A percentile compares a stretch with the other conserved stretches of the same genome.
These are phyloP conservation scores for Toxostoma redivivum DNA, from an alignment of 2,113 vertebrate species.

Conservation along the genomic window DNA sequence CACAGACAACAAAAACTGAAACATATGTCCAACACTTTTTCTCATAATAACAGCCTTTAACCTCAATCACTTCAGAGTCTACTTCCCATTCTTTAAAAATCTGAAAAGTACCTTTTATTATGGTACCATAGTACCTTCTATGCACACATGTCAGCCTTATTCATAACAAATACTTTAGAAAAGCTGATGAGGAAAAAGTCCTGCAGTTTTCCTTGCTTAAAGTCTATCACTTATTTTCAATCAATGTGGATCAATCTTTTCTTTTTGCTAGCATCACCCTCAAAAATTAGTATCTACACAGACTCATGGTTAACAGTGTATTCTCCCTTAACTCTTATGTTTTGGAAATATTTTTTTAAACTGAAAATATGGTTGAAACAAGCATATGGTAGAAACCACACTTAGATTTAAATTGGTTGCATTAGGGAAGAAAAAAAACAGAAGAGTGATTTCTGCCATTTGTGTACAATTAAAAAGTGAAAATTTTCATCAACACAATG, in stretches of 20 bases:
- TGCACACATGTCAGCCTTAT: background rate
- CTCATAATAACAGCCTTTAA: background rate
- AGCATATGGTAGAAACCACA: constrained; percentile 73
- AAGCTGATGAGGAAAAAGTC: background rate
- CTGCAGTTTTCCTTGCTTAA: background rate
- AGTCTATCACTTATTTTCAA: background rate
- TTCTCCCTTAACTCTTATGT: constrained; percentile 59
- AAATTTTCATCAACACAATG: constrained; percentile 59
- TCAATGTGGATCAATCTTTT: background rate
- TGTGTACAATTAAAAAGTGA: constrained; percentile 46
- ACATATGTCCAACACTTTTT: background rate
- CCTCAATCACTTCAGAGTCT: background rate
- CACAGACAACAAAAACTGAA: background rate
- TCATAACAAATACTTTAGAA: background rate
- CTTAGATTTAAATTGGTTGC: constrained; percentile 73
- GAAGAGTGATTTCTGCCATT: constrained; percentile 57
- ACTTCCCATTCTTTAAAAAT: background rate
- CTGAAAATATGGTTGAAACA: constrained; percentile 63
- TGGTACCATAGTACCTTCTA: background rate
- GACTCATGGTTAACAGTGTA: constrained; percentile 46
- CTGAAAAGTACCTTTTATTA: background rate
- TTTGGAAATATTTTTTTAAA: constrained; percentile 68
- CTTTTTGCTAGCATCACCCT: background rate
- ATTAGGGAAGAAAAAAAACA: background rate
- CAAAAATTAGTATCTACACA: background rate